phyloP scores from a whole-genome alignment of 2,797 vertebrate species.

The Macroramphosus scolopax region DNA sequence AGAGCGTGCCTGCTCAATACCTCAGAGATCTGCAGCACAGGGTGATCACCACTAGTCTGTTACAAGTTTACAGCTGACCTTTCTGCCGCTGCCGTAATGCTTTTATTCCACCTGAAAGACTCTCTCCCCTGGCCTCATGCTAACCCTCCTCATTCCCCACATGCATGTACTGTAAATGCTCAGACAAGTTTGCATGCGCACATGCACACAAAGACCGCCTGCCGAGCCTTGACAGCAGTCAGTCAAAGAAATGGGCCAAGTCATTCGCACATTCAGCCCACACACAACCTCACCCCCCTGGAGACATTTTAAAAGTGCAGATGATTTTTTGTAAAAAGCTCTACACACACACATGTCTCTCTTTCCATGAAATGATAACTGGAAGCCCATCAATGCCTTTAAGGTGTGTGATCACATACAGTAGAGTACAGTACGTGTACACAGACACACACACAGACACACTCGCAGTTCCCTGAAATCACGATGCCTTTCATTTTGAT shows the following conservation, averaged over 20 bases:
- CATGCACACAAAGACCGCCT: slow-evolving; percentile 14
- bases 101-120: slow-evolving; percentile 77
- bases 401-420: slow-evolving; percentile 16
- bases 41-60: slow-evolving; percentile 80
- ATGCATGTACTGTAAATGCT: slow-evolving; percentile 20
- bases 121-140: slow-evolving; percentile 58
- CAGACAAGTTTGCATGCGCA: not conserved
- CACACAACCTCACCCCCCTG: slow-evolving; percentile 24
- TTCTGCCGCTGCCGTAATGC: slow-evolving; percentile 74
- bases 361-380: slow-evolving; percentile 5
- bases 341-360: slow-evolving; percentile 10
- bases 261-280: slow-evolving; percentile 32
- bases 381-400: slow-evolving; percentile 18
- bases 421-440: slow-evolving; percentile 12
- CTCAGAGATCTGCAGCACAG: slow-evolving; percentile 77
- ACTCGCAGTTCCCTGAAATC: slow-evolving; percentile 49
- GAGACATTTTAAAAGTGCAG: slow-evolving; percentile 20
- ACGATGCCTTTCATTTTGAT: slow-evolving; percentile 67
- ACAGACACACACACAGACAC: slow-evolving; percentile 1
- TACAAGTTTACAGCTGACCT: slow-evolving; percentile 84
- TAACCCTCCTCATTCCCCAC: slow-evolving; percentile 40
- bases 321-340: slow-evolving; percentile 40
- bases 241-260: slow-evolving; percentile 46
- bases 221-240: slow-evolving; percentile 44
- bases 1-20: slow-evolving; percentile 80